Percentiles rank a stretch among this genome's conserved stretches.
phyloP scores from a whole-genome alignment of 1,140 invertebrate genomes.

The Neomicropteryx cornuta region DNA sequence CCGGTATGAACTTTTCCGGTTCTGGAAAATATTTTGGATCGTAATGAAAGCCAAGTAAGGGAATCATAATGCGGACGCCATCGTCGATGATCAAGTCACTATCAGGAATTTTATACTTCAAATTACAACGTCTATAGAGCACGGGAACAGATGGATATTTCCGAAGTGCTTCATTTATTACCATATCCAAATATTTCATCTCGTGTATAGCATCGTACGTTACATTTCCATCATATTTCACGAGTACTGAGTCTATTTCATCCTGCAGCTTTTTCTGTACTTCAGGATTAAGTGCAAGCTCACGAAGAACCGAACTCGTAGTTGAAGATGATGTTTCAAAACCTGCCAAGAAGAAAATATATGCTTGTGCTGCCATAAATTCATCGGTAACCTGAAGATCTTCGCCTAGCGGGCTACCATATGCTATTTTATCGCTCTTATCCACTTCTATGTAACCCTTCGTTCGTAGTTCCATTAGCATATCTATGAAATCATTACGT shows the following conservation, averaged over 20 bases:
- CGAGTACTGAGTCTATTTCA: conserved; percentile 29
- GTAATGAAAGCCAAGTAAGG: conserved; percentile 35
- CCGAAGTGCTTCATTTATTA: conserved; percentile 29
- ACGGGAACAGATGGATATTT: conserved; percentile 38
- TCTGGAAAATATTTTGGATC: conserved; percentile 51
- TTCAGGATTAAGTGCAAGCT: conserved; percentile 26
- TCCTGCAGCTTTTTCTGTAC: conserved; percentile 30
- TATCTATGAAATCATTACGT: no score
- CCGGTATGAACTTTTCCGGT: conserved; percentile 55
- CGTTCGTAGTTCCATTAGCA: conserved; percentile 31
- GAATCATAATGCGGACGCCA: conserved; percentile 34
- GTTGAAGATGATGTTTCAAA: conserved; percentile 32
- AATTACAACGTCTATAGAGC: conserved; percentile 29
- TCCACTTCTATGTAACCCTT: not conserved
- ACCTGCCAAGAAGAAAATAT: conserved; percentile 38
- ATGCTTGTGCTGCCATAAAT: conserved; percentile 31
- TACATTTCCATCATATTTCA: conserved; percentile 28
- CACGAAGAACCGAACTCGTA: conserved; percentile 29
- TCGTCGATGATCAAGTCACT: conserved; percentile 27
- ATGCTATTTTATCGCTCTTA: conserved; percentile 19
- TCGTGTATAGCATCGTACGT: conserved; percentile 42
- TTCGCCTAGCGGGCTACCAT: not conserved
- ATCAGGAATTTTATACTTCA: conserved; percentile 31
- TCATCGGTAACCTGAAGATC: no score
- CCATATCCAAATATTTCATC: conserved; percentile 36